Percentiles rank a stretch among this genome's conserved stretches.
These are phyloP conservation scores for Sarcophaga rosellei DNA, from an alignment of 2,888 invertebrate genomes.

Conservation along the genomic window DNA sequence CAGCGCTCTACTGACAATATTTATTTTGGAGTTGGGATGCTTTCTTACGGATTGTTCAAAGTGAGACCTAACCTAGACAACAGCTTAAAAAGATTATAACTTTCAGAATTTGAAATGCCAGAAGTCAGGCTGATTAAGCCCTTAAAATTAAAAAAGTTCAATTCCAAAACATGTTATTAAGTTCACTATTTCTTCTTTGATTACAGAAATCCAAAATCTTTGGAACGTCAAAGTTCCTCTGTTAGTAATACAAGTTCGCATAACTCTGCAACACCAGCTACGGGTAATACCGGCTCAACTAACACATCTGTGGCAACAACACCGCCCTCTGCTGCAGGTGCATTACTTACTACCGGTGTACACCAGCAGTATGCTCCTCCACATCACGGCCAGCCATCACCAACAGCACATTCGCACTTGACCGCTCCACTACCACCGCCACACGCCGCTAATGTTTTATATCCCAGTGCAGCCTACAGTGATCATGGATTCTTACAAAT, in stretches of 20 bases:
- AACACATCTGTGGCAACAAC: conserved; percentile 28
- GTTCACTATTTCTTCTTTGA: not conserved
- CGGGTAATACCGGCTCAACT: not conserved
- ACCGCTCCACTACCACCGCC: conserved; percentile 70
- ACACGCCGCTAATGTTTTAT: conserved; percentile 76
- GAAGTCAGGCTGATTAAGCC: too few species aligned
- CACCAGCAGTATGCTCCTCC: conserved; percentile 69
- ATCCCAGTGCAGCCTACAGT: conserved; percentile 79
- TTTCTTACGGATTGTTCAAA: too few species aligned
- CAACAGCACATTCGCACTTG: conserved; percentile 67
- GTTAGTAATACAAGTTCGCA: conserved; percentile 16
- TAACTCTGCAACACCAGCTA: conserved; percentile 20
- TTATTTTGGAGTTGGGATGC: too few species aligned
- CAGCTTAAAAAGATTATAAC: too few species aligned
- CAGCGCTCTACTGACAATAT: too few species aligned
- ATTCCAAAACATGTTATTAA: not conserved
- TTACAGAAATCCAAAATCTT: conserved; percentile 54
- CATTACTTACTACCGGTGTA: conserved; percentile 66
- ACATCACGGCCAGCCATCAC: conserved; percentile 54
- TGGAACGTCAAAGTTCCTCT: conserved; percentile 44
- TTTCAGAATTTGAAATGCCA: too few species aligned
- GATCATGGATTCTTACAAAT: conserved; percentile 86
- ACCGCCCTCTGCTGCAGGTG: conserved; percentile 43
- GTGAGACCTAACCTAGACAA: too few species aligned
- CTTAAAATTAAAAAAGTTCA: too few species aligned